These are phyloP conservation scores for Phoebastria nigripes DNA, from an alignment of 2,797 vertebrate species.

Conservation along the genomic window DNA sequence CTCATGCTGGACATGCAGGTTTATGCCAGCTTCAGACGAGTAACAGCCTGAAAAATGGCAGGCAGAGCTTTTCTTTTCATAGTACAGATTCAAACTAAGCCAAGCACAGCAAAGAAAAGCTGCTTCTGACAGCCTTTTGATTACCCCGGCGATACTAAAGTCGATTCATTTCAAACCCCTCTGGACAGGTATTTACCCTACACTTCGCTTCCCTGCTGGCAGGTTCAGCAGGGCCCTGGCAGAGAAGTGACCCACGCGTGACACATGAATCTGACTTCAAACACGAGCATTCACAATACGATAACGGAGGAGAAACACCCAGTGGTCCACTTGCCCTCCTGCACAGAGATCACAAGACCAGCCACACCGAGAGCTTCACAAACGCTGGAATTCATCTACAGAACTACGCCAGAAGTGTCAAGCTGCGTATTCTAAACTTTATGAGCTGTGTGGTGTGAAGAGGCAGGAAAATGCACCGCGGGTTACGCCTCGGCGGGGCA, in stretches of 20 bases:
- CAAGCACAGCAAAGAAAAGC: neutral
- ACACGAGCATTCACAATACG: rapidly evolving
- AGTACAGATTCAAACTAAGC: neutral
- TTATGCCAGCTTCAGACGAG: neutral
- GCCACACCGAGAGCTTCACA: neutral
- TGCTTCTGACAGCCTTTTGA: neutral
- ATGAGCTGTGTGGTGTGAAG: neutral
- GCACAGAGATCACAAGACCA: neutral
- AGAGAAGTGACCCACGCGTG: neutral
- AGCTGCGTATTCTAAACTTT: neutral
- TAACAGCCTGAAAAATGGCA: neutral
- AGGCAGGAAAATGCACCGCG: rapidly evolving
- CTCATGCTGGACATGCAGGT: neutral
- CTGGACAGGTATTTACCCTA: neutral
- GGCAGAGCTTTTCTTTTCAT: neutral
- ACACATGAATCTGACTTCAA: neutral
- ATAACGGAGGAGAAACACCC: neutral
- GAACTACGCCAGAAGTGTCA: neutral
- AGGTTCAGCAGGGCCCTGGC: neutral
- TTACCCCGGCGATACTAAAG: neutral
- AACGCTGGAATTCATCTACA: neutral
- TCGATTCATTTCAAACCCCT: neutral
- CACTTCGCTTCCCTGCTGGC: neutral
- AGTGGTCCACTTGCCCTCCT: neutral
- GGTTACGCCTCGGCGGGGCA: neutral